phyloP scores from a whole-genome alignment of 2,113 vertebrate species.

The Patagioenas fasciata region DNA sequence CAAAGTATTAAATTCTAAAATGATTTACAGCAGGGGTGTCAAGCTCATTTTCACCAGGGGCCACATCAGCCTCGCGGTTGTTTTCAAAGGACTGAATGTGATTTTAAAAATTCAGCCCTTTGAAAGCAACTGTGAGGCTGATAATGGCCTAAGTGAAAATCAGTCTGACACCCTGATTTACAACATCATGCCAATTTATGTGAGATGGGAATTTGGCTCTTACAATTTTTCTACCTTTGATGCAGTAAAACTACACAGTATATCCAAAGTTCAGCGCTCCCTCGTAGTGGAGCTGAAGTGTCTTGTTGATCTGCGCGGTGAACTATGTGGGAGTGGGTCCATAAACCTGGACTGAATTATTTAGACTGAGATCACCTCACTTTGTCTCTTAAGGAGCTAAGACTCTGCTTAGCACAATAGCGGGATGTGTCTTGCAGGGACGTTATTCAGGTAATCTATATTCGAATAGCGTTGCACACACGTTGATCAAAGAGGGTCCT shows the following conservation, averaged over 20 bases:
- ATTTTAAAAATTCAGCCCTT: no score
- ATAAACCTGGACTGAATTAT: background rate
- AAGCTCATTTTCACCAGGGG: no score
- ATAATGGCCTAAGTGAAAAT: no score
- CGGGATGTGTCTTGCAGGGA: background rate
- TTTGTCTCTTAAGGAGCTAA: background rate
- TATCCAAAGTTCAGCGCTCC: background rate
- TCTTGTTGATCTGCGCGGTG: background rate
- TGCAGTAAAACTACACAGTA: background rate
- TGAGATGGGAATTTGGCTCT: background rate
- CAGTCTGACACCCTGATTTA: background rate
- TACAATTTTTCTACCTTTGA: conserved; percentile 7
- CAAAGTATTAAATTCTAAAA: background rate
- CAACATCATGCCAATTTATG: background rate
- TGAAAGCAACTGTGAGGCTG: no score
- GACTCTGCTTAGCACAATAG: background rate
- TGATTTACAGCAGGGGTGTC: background rate
- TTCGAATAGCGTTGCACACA: background rate
- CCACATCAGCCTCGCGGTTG: no score
- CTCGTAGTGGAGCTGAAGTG: background rate
- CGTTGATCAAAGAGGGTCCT: background rate
- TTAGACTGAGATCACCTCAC: background rate
- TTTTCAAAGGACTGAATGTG: no score
- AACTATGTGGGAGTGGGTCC: background rate
- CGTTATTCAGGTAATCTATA: background rate